Percentiles rank a stretch among this genome's conserved stretches.
These are phyloP conservation scores for Megalops cyprinoides DNA, from an alignment of 2,797 vertebrate species.

Conservation along the genomic window DNA sequence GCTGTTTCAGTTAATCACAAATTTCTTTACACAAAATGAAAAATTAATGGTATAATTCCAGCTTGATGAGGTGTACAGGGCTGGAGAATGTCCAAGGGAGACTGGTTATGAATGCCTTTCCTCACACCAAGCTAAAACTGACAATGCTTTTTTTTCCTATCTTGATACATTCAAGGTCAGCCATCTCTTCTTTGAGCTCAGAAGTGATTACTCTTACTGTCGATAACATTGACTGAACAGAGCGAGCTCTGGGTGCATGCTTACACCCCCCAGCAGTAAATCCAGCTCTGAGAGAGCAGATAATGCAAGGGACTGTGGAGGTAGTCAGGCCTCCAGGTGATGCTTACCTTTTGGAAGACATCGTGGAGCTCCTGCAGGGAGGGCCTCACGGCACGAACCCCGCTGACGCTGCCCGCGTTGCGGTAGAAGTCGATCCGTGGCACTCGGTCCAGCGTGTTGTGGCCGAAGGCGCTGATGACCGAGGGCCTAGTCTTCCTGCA, in stretches of 20 bases:
- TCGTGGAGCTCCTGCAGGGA: conserved; percentile 94
- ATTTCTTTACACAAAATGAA: neutral
- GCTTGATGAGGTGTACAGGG: neutral
- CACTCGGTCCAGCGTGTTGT: conserved; percentile 90
- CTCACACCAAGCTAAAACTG: neutral
- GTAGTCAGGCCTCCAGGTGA: neutral
- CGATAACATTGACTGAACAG: neutral
- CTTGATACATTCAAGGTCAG: neutral
- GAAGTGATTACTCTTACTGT: neutral
- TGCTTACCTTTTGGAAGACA: conserved; percentile 90
- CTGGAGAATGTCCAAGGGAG: neutral
- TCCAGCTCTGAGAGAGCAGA: too few species aligned
- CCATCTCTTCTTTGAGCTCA: neutral
- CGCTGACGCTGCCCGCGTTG: conserved; percentile 89
- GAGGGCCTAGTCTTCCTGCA: conserved; percentile 77
- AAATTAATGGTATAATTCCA: neutral
- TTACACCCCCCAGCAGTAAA: neutral
- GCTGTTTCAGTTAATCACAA: neutral
- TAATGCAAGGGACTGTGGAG: too few species aligned
- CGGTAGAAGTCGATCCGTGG: conserved; percentile 96
- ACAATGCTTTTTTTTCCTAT: neutral
- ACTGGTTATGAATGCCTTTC: neutral
- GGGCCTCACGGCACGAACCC: conserved; percentile 84
- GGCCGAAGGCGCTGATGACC: conserved; percentile 87
- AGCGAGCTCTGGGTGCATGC: neutral